These are phyloP conservation scores for Lepidurus apus DNA, from an alignment of 1,140 invertebrate genomes.

Conservation along the genomic window DNA sequence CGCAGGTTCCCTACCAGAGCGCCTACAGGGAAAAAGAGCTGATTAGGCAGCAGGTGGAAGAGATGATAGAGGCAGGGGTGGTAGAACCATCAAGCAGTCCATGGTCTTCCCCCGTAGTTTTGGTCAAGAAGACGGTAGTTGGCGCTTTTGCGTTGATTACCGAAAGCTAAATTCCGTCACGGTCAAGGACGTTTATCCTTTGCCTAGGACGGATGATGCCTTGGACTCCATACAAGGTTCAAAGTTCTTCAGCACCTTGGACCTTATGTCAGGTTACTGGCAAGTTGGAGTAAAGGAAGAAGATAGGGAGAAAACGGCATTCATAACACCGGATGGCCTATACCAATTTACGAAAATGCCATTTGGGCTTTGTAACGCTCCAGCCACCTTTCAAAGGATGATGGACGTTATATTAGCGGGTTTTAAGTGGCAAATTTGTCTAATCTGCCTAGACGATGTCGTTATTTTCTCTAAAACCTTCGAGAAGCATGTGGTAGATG, in stretches of 20 bases:
- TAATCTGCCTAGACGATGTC: constrained; percentile 29
- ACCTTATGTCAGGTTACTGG: no score
- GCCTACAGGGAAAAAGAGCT: not conserved
- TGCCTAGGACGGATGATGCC: no score
- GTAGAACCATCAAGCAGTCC: not conserved
- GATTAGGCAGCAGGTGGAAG: not conserved
- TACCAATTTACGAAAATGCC: constrained; percentile 40
- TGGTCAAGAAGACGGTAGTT: not conserved
- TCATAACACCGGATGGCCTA: constrained; percentile 40
- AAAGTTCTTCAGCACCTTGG: no score
- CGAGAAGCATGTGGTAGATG: constrained; percentile 25
- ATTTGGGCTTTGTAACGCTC: no score
- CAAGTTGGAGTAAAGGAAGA: constrained; percentile 31
- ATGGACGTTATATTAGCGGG: constrained; percentile 29
- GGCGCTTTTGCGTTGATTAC: not conserved
- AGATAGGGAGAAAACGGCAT: constrained; percentile 45
- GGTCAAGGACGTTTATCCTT: no score
- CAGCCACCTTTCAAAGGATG: constrained; percentile 25
- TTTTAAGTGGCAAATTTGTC: not conserved
- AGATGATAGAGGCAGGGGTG: not conserved
- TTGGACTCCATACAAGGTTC: no score
- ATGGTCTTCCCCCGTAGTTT: not conserved
- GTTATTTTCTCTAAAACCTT: constrained; percentile 30
- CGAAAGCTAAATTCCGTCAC: no score
- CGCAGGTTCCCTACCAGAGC: not conserved